Conservation (phyloP, 2,888 invertebrate species). For the Papilio gigon region DNA sequence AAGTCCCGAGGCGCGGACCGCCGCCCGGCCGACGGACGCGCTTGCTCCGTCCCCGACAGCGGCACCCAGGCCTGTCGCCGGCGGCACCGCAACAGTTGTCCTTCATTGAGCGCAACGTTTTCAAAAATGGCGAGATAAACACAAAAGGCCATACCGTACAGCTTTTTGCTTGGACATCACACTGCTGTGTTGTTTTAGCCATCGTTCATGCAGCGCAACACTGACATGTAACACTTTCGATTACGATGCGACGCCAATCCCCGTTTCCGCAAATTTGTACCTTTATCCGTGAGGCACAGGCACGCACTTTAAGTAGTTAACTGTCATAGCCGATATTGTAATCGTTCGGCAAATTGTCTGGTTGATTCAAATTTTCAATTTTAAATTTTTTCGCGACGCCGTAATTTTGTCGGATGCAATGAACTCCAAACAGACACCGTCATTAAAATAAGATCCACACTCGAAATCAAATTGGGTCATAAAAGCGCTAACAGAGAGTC, state of each 20-base stretch:
- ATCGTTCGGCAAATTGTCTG: neutral
- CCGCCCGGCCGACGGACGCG: constrained; percentile 74
- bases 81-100: neutral
- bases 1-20: constrained; percentile 60
- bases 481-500: constrained; percentile 10
- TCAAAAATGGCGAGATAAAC: neutral
- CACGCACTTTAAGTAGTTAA: too few relatives aligned
- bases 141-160: neutral
- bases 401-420: neutral
- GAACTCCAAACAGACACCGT: constrained; percentile 5
- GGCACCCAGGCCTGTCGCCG: neutral
- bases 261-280: neutral
- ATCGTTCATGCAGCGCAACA: too few relatives aligned
- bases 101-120: neutral
- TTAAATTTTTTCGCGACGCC: neutral
- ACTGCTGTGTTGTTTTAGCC: too few relatives aligned
- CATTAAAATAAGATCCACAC: neutral
- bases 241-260: too few relatives aligned
- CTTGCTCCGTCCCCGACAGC: constrained; percentile 72
- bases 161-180: neutral
- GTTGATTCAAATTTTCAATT: neutral
- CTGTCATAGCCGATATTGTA: neutral
- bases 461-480: too few relatives aligned
- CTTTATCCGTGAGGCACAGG: too few relatives aligned
- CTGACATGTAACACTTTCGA: too few relatives aligned